Base-by-base conservation (phyloP, 2,113 vertebrate species). In the Ranitomeya imitator region DNA sequence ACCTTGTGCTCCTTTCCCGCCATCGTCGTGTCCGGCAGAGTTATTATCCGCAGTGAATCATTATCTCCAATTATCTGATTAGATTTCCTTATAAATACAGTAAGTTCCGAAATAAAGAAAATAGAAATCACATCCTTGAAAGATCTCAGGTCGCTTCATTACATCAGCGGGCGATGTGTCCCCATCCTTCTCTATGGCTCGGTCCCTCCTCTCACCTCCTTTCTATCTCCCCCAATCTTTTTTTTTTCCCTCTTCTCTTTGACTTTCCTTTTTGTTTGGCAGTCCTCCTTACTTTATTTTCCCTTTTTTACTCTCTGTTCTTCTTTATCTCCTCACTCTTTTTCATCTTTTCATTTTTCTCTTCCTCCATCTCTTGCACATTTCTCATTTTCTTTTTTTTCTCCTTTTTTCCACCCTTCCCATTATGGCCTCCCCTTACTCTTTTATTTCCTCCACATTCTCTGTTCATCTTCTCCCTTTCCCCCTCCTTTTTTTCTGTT, bases 21-120 rank as follows among this genome's bases (percentile, higher is more conserved):
- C 13, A 6, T 23, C 31, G 69, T 31, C 63, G 8, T 67, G 63
- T 23, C 21, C 21, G 10, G 23, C 18, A 11, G 16, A 23, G 52
- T 23, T 21, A 26, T 79, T 79, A 79, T 57, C 52, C 16, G n/a
- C 23, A 59, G 15, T 79, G 14, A 79, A 79, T 79, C 54, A 79
- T 14, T 14, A 79, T 23, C 54, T 79, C 21, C 21, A 26, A 79
- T 79, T 79, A 57, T n/a, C 21, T 14, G 78, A 11, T 21, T 57
- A 15, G 57, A 79, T 79, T 26, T n/a, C 52, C 55, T 55, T 79
- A 79, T n/a, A 78, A 78, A 78, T 79, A 79, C 19, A 76, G 16
- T 19, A 26, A 26, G 54, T 57, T 5, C n/a, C 54, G 23, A 9
- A 23, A 15, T 79, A 79, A 16, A 57, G 21, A 26, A 7, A 7